Evolutionary conservation across 2,888 invertebrate species (phyloP).

Genomic region (Drosophila hamatofila): DNA sequence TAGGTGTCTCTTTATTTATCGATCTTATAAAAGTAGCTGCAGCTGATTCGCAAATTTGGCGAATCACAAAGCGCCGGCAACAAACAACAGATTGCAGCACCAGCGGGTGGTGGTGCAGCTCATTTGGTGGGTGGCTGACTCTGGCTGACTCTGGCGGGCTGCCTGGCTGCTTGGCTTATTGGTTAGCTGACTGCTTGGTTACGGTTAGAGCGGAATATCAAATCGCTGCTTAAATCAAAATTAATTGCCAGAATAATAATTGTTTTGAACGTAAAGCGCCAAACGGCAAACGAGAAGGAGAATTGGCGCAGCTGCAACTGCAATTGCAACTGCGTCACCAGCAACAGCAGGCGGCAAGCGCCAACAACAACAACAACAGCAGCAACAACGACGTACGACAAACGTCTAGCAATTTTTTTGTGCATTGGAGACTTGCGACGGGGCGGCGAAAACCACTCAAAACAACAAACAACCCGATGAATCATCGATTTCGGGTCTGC

Average conservation of each 20-base stretch:
- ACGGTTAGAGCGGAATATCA: constrained; percentile 66
- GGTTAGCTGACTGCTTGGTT: constrained; percentile 22
- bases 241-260: constrained; percentile 84
- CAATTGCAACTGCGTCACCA: constrained; percentile 70
- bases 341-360: constrained; percentile 75
- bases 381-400: constrained; percentile 55
- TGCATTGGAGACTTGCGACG: constrained; percentile 38
- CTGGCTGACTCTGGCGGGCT: constrained; percentile 18
- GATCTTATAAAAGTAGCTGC: constrained; percentile 38
- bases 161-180: constrained; percentile 32
- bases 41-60: constrained; percentile 57
- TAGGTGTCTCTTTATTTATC: constrained; percentile 64
- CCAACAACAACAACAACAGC: constrained; percentile 54
- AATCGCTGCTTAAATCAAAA: constrained; percentile 82
- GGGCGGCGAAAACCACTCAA: constrained; percentile 63
- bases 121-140: constrained; percentile 37
- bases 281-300: constrained; percentile 67
- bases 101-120: constrained; percentile 56
- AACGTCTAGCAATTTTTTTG: constrained; percentile 71
- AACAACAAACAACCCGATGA: constrained; percentile 77
- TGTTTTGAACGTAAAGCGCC: constrained; percentile 78
- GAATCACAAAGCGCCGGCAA: constrained; percentile 60
- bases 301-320: constrained; percentile 77
- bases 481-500: constrained; percentile 75
- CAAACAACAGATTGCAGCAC: constrained; percentile 29